Evolutionary conservation across 2,888 invertebrate genomes (phyloP), one percentile per base, ranked within the genome.

Genomic region (Thera britannica): DNA sequence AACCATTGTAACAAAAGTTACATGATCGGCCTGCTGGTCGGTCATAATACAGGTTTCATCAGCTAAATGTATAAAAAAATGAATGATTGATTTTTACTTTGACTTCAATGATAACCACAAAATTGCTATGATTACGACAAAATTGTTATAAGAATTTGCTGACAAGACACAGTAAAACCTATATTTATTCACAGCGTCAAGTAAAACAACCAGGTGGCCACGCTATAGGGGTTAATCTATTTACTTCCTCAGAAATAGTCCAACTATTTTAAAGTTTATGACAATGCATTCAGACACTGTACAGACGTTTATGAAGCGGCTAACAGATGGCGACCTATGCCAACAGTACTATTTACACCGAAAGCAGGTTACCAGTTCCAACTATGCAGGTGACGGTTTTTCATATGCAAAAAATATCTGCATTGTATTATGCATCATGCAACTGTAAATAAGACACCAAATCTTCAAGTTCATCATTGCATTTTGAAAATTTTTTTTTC

Each of bases 251-350:
- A 49, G 59, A 62, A 62, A 60, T 67, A 64, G 63, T 36, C 11
- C 12, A 44, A 57, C 72, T 67, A 71, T 71, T 73, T 71, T 38
- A 71, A 75, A 61, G 62, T 73, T 74, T 71, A 75, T 70, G 73
- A 72, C 69, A 73, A 70, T 65, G 70, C 68, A 56, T 61, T 71
- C 72, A 72, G 74, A 75, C 72, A 71, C 65, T 68, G 70, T 55
- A 68, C 72, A 77, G 74, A 72, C 74, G 56, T 70, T 68, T 60
- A 66, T 56, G 65, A 63, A 71, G 49, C 57, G 34, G 35, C 12
- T 58, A 67, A 61, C 63, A 75, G 72, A 73, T 75, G 75, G 68
- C 70, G 75, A 71, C 75, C 75, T 75, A 73, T 66, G 67, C 68
- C 71, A 75, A 75, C 72, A 73, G 67, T 44, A 62, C 66, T 11